These are phyloP conservation scores for Microcebus ravelobensis DNA, from an alignment of 2,113 vertebrate genomes.

Conservation along the genomic window DNA sequence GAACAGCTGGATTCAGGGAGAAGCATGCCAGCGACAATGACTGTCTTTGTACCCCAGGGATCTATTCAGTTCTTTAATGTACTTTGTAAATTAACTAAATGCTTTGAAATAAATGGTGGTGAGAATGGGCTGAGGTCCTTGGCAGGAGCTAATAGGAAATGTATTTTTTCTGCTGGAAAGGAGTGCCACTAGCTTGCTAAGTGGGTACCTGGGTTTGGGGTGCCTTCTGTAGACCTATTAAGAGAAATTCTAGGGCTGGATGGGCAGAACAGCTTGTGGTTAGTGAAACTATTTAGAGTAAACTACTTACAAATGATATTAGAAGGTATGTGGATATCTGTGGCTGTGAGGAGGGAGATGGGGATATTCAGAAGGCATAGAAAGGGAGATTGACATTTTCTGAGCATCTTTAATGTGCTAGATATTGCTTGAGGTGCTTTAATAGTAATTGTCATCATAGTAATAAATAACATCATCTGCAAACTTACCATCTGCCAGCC, in stretches of 20 bases:
- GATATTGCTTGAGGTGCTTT: background rate
- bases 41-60: constrained; percentile 78
- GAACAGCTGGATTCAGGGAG: constrained; percentile 80
- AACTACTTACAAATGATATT: background rate
- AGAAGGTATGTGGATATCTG: background rate
- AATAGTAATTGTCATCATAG: too few species aligned
- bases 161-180: background rate
- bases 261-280: background rate
- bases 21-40: constrained; percentile 77
- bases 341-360: background rate
- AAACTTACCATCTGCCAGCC: background rate
- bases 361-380: background rate
- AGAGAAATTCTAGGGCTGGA: background rate
- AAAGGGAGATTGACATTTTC: background rate
- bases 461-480: background rate
- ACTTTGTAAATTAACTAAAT: constrained; percentile 78
- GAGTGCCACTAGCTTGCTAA: background rate
- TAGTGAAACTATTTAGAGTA: background rate
- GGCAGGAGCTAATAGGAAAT: background rate
- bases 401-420: background rate
- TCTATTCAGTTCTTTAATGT: constrained; percentile 78
- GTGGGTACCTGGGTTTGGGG: background rate
- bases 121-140: background rate
- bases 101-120: constrained; percentile 75
- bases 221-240: background rate